Conservation (phyloP, 2,888 invertebrate species). For the Agelastica alni region DNA sequence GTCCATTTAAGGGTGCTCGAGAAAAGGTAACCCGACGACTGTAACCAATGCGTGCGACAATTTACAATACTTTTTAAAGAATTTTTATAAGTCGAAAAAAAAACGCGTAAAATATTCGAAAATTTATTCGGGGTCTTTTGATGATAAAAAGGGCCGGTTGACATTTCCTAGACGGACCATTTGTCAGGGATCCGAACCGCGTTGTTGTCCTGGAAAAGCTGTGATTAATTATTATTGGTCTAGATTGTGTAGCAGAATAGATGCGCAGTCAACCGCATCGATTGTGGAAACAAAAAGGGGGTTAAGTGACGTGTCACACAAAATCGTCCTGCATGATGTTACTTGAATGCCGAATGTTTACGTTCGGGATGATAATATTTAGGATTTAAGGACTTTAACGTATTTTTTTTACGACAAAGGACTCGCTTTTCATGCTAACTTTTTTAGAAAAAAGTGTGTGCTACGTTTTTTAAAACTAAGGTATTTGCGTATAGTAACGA, state of each 20-base stretch:
- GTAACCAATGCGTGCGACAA: constrained; percentile 27
- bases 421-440: too few species aligned
- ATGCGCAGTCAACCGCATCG: constrained; percentile 45
- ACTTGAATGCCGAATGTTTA: constrained; percentile 23
- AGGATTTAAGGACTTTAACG: constrained; percentile 29
- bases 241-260: constrained; percentile 49
- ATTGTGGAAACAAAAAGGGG: constrained; percentile 47
- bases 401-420: constrained; percentile 21
- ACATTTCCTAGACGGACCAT: constrained; percentile 53
- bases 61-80: constrained; percentile 32
- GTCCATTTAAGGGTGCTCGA: constrained; percentile 29
- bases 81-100: constrained; percentile 36
- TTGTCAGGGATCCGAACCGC: constrained; percentile 52
- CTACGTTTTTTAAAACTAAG: too few species aligned
- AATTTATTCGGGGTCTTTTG: constrained; percentile 46
- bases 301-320: constrained; percentile 45
- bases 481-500: too few species aligned
- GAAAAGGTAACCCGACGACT: constrained; percentile 19
- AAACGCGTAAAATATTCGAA: constrained; percentile 46
- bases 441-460: too few species aligned
- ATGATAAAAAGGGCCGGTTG: constrained; percentile 48
- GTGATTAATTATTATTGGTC: constrained; percentile 52
- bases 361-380: constrained; percentile 21
- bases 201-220: constrained; percentile 43
- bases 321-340: constrained; percentile 24